These are phyloP conservation scores for Lasioglossum oenotherae DNA, from an alignment of 2,888 invertebrate genomes.

Conservation along the genomic window DNA sequence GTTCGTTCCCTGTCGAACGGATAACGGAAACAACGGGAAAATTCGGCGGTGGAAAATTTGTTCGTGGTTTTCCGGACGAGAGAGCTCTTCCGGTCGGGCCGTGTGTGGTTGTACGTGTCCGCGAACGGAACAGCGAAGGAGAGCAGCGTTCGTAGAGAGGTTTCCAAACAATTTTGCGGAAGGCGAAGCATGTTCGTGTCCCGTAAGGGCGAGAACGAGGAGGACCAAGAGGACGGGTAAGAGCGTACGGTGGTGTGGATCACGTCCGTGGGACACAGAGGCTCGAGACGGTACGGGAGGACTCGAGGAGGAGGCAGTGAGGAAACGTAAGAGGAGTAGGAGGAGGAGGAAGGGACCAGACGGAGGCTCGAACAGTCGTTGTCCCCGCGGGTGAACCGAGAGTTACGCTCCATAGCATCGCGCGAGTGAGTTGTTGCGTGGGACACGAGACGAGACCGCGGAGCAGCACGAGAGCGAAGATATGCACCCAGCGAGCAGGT, in stretches of 20 bases:
- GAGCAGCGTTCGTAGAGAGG: not conserved
- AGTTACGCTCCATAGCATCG: slow-evolving; percentile 26
- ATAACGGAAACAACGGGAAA: not conserved
- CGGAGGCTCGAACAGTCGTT: slow-evolving; percentile 11
- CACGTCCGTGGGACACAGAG: not conserved
- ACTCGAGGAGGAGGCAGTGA: not conserved
- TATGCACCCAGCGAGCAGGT: slow-evolving; percentile 47
- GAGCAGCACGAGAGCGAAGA: slow-evolving; percentile 47
- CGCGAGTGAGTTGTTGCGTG: slow-evolving; percentile 32
- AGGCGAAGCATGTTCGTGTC: not conserved
- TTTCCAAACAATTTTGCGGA: not conserved
- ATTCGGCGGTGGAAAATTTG: not conserved
- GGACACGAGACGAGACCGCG: slow-evolving; percentile 33
- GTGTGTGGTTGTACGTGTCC: slow-evolving; percentile 13
- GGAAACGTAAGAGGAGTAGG: not conserved
- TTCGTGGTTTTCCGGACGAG: not conserved
- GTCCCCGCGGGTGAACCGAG: slow-evolving; percentile 3
- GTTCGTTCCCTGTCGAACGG: not conserved
- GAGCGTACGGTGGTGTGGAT: not conserved
- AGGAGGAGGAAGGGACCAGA: slow-evolving; percentile 4
- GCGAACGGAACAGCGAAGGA: not conserved
- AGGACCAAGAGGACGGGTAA: not conserved
- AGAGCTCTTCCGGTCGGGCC: slow-evolving; percentile 7
- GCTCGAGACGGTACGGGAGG: not conserved
- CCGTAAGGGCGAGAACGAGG: not conserved